Conservation (phyloP, 2,797 vertebrate species). For the Bradypus variegatus region DNA sequence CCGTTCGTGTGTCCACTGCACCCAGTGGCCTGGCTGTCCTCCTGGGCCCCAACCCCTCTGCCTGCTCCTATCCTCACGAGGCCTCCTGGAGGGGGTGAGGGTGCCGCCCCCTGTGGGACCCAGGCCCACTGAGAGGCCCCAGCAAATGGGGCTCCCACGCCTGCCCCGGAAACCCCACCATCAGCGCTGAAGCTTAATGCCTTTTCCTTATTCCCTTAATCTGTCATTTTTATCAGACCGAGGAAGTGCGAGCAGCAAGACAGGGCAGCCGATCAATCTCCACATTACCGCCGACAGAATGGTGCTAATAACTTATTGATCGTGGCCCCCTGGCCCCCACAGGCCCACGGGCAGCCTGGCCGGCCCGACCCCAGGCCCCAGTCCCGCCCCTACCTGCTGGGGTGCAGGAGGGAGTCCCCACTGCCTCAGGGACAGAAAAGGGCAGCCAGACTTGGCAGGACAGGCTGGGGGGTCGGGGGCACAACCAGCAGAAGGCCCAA, state of each 20-base stretch:
- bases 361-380: neutral
- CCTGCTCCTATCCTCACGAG: constrained; percentile 35
- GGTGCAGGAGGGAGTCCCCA: neutral
- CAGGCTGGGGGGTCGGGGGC: too few species aligned
- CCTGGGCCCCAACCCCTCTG: neutral
- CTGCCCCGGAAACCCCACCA: constrained; percentile 68
- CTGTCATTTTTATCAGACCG: constrained; percentile 99
- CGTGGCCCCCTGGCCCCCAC: constrained; percentile 74
- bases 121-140: neutral
- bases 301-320: constrained; percentile 99
- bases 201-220: constrained; percentile 96
- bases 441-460: neutral
- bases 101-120: neutral
- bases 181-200: constrained; percentile 95
- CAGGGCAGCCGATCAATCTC: constrained; percentile 95
- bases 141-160: neutral
- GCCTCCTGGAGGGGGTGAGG: neutral
- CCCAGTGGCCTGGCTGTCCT: too few species aligned
- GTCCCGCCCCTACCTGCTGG: neutral
- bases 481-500: neutral
- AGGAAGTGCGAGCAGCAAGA: constrained; percentile 77
- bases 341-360: neutral
- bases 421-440: neutral
- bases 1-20: neutral
- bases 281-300: constrained; percentile 99